phyloP scores from a whole-genome alignment of 2,797 vertebrate genomes.

The Enteromius thamalakanensis region DNA sequence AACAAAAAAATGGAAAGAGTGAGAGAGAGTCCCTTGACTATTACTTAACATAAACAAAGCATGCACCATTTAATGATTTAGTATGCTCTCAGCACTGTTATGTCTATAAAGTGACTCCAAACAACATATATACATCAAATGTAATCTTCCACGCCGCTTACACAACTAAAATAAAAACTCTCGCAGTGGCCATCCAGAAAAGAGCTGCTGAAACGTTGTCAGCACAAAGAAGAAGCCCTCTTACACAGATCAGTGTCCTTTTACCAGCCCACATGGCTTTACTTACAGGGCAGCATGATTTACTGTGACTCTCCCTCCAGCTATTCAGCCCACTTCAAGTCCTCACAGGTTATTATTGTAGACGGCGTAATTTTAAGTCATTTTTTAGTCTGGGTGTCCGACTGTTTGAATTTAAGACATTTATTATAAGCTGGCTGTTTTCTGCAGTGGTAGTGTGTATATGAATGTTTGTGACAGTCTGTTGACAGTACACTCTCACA shows the following conservation, averaged over 20 bases:
- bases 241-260: conserved; percentile 14
- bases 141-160: conserved; percentile 15
- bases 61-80: conserved; percentile 21
- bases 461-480: neutral
- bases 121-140: conserved; percentile 21
- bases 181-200: neutral
- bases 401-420: conserved; percentile 42
- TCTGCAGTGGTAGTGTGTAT: conserved; percentile 22
- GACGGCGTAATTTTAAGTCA: conserved; percentile 1
- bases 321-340: conserved; percentile 19
- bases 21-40: neutral
- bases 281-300: conserved; percentile 31
- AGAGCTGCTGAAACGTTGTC: conserved; percentile 38
- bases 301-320: conserved; percentile 2
- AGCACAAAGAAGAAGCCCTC: conserved; percentile 31
- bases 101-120: neutral
- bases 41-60: conserved; percentile 11
- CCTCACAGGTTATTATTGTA: conserved; percentile 47
- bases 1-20: neutral
- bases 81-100: neutral
- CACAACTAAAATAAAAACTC: conserved; percentile 32
- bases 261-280: conserved; percentile 23
- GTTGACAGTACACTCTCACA: neutral
- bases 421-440: conserved; percentile 27
- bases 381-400: conserved; percentile 41